Base-by-base conservation (phyloP, 2,797 vertebrate genomes). In the Esox masquinongy region DNA sequence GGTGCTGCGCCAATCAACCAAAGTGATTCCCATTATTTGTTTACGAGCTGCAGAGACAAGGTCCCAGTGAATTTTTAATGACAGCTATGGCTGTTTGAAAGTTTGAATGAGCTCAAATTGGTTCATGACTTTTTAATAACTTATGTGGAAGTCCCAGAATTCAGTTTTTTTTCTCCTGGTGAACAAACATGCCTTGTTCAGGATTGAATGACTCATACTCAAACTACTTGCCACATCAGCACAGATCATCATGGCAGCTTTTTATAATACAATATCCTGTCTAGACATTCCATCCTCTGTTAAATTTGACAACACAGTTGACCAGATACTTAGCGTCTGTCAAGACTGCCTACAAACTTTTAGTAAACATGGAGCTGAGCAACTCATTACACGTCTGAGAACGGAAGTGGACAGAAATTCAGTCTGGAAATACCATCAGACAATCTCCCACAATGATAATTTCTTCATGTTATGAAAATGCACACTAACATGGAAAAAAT, bases 41-140 rank as follows among this genome's bases (percentile, higher is more conserved):
- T 71, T 36, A 71, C 17, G 70, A 67, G 29, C 70, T 29, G 26
- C 24, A 19, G 8, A 24, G 68, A 71, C 50, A 53, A 34, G 50
- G 50, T 71, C 26, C 12, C 26, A 9, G 29, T 56, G 49, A 56
- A 56, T 71, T 51, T 56, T 71, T 56, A 71, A 71, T 36, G 70
- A 53, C 24, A 71, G 24, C 49, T 34, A 86, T 88, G n/a, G n/a
- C n/a, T n/a, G 89, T 93, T 92, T 91, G 85, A 91, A 89, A 91
- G 91, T 90, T 89, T 83, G 71, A 91, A 89, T 83, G 82, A 90
- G 83, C 82, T 81, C 69, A 81, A 73, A 81, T 78, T 77, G 69
- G 74, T 78, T 75, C 73, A 81, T 81, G 34, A 81, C 73, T 78
- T 81, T 81, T 78, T 81, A 81, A 78, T 77, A 70, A 29, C 7